Base-by-base conservation (phyloP, 37 sponge, comb jelly and placozoan genomes). In the Spongilla lacustris region DNA sequence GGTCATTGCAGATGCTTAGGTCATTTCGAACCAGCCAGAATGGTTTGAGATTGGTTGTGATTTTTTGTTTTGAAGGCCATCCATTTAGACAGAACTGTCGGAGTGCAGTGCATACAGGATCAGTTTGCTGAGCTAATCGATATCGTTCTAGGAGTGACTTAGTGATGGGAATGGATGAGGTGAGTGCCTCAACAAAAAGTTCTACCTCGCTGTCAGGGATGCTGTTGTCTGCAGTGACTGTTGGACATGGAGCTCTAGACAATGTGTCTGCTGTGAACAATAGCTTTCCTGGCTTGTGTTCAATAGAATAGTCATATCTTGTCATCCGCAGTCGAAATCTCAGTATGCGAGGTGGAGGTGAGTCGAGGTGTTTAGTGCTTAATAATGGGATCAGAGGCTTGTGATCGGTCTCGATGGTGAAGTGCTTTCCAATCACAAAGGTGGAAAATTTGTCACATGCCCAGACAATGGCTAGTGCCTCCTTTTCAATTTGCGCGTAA, bases 241-340 rank as follows among this genome's bases (percentile, higher is more conserved):
- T 46, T 46, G 46, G 46, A 46, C 66, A n/a, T 74, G 82, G 88
- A 19, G 68, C 82, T 81, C 81, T 88, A 23, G 88, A 88, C 24
- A 88, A 77, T 33, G 88, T 48, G 28, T 88, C 88, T 46, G 88
- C 88, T 66, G 88, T 81, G 46, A 75, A 88, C 17, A 88, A 68
- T 46, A 10, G 46, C 46, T 46, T 46, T 46, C 46, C 46, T 46
- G 46, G 46, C 46, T 46, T 46, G 46, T 46, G 84, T 38, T 83
- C 28, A 36, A 84, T 84, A 32, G 31, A 22, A 28, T 84, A 84
- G 69, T 76, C 36, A 21, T 67, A 84, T 75, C 85, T 49, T 8
- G 75, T 77, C 6, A 84, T 68, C 58, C 77, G 36, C 23, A 84
- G 46, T 29, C 85, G 85, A 75, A 84, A 84, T 67, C 77, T 30